Conservation (phyloP, 2,888 invertebrate genomes). For the Entomobrya proxima region DNA sequence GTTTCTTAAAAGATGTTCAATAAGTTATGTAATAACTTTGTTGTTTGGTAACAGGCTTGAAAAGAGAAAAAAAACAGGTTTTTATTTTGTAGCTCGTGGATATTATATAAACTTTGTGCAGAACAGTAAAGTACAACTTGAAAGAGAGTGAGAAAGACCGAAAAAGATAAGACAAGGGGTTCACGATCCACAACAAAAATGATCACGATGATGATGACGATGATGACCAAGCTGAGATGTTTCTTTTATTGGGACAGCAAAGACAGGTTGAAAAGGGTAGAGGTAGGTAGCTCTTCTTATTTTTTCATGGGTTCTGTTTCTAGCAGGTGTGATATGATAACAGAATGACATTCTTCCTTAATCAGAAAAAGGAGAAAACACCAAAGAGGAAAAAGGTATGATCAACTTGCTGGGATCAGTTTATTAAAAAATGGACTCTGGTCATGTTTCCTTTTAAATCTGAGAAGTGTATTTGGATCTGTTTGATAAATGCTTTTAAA, state of each 20-base stretch:
- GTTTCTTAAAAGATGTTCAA: slow-evolving; percentile 51
- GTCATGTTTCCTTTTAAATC: neutral
- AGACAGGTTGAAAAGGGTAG: slow-evolving; percentile 50
- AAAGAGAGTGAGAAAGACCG: neutral
- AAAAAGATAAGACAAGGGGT: neutral
- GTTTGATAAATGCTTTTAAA: no score
- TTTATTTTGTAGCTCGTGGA: slow-evolving; percentile 65
- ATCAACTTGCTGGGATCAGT: neutral
- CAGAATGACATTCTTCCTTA: slow-evolving; percentile 64
- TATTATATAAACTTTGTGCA: slow-evolving; percentile 59
- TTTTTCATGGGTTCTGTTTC: neutral
- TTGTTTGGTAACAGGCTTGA: slow-evolving; percentile 39
- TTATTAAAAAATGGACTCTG: neutral
- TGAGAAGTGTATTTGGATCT: no score
- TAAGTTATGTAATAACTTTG: slow-evolving; percentile 65
- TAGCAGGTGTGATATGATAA: slow-evolving; percentile 50
- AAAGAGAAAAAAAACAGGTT: slow-evolving; percentile 55
- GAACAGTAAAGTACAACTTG: slow-evolving; percentile 33
- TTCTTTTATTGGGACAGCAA: slow-evolving; percentile 37
- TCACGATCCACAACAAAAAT: slow-evolving; percentile 5
- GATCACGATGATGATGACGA: neutral
- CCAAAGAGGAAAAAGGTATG: slow-evolving; percentile 24
- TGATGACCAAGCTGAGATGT: neutral
- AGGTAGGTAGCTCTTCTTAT: slow-evolving; percentile 27
- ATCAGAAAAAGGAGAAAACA: slow-evolving; percentile 43